Evolutionary conservation across 2,113 vertebrate genomes (phyloP).

Genomic region (Phylloscopus whistleri): DNA sequence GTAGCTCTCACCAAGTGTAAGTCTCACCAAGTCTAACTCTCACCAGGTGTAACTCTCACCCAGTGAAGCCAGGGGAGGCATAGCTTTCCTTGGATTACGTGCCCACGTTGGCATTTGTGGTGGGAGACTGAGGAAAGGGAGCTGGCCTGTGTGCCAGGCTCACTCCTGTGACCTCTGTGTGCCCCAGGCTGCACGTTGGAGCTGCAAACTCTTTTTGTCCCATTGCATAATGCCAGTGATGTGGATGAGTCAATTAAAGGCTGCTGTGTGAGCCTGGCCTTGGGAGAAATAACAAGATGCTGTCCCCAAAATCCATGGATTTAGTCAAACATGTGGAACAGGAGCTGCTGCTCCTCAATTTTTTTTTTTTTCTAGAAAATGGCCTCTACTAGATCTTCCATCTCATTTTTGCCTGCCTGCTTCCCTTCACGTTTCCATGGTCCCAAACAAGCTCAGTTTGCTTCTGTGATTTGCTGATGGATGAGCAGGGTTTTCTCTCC

Average conservation of each 20-base stretch:
- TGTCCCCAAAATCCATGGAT: not conserved
- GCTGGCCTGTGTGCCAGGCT: not conserved
- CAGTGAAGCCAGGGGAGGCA: not conserved
- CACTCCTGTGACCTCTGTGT: not conserved
- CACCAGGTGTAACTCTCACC: not conserved
- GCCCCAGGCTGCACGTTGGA: not conserved
- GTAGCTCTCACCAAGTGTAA: no score
- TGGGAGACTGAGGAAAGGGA: rapidly evolving
- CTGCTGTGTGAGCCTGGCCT: not conserved
- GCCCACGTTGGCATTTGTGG: rapidly evolving
- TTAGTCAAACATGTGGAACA: not conserved
- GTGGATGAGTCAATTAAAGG: conserved; percentile 17
- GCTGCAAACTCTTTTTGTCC: not conserved
- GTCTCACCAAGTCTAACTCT: not conserved
- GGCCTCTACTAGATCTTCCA: not conserved
- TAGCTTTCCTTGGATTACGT: rapidly evolving
- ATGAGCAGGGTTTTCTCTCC: not conserved
- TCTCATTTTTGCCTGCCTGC: not conserved
- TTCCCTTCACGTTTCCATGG: not conserved
- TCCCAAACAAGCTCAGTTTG: not conserved
- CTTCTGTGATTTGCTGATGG: not conserved
- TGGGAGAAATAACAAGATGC: not conserved
- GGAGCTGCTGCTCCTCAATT: not conserved
- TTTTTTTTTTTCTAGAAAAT: not conserved
- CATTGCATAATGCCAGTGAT: not conserved